Conservation (phyloP, 2,888 invertebrate species). For the Troides helena region DNA sequence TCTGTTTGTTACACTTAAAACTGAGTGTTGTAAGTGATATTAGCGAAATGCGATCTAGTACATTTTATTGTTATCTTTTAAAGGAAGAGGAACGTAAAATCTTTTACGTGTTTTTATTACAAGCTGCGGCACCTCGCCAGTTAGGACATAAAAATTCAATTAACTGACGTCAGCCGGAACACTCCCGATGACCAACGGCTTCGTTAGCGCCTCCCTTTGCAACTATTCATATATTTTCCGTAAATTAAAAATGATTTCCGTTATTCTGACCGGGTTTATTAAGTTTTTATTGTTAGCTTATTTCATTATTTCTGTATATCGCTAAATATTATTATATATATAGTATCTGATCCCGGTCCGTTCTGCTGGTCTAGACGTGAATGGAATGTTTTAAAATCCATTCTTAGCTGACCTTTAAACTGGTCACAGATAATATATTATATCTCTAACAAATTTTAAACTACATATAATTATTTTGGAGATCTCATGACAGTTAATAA, state of each 20-base stretch:
- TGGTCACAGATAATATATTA: too few species aligned
- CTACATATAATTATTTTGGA: too few species aligned
- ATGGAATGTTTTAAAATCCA: too few species aligned
- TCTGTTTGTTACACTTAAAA: background rate
- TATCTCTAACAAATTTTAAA: too few species aligned
- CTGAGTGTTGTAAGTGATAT: background rate
- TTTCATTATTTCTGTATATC: background rate
- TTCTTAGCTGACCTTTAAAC: too few species aligned
- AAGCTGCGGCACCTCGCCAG: background rate
- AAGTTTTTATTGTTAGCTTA: background rate
- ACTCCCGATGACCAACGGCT: constrained; percentile 14
- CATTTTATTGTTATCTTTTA: constrained; percentile 1
- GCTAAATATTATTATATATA: too few species aligned
- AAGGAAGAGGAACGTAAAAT: background rate
- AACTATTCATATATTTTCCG: constrained; percentile 3
- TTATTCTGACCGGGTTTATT: background rate
- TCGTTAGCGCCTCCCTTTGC: constrained; percentile 16
- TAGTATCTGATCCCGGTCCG: too few species aligned
- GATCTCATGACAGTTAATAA: too few species aligned
- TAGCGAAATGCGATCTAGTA: too few species aligned
- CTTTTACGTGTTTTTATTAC: constrained; percentile 4
- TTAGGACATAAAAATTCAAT: constrained; percentile 12
- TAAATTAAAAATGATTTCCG: constrained; percentile 9
- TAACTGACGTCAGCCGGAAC: constrained; percentile 9
- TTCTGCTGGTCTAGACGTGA: too few species aligned